A percentile compares a stretch with the other conserved stretches of the same genome.
Conservation (phyloP, 2,797 vertebrate species). For the Cygnus olor region DNA sequence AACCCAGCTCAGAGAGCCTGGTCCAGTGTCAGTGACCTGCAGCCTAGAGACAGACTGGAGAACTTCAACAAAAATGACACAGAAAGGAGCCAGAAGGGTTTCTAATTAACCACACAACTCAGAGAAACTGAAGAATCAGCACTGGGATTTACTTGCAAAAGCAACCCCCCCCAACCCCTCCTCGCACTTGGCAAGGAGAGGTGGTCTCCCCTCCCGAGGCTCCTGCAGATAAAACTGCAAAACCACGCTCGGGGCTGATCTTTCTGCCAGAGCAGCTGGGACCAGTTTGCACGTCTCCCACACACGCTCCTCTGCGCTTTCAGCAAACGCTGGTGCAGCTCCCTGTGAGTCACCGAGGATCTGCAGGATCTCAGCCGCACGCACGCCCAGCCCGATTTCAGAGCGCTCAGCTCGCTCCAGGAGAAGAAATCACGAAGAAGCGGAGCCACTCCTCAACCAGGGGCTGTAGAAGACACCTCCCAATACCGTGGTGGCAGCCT, state of each 20-base stretch:
- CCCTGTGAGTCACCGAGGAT: not conserved
- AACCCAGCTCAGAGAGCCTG: not conserved
- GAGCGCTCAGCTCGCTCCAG: not conserved
- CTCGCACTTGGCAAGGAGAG: not conserved
- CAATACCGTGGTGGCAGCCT: not conserved
- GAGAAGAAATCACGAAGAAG: not conserved
- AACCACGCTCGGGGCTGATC: not conserved
- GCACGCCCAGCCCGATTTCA: not conserved
- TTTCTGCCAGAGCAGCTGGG: conserved; percentile 27
- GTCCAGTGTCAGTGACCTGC: not conserved
- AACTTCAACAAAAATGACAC: not conserved
- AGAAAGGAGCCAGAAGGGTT: not conserved
- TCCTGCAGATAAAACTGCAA: not conserved
- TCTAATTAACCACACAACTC: not conserved
- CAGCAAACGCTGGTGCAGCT: not conserved
- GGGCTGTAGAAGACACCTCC: not conserved
- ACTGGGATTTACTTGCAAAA: not conserved
- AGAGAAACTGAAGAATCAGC: not conserved
- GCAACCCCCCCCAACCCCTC: not conserved
- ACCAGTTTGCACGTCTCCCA: not conserved
- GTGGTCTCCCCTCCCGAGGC: not conserved
- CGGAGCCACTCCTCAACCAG: not conserved
- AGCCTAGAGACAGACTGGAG: not conserved
- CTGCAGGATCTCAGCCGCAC: not conserved
- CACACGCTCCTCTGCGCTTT: not conserved